phyloP scores from a whole-genome alignment of 2,113 vertebrate species.

The Perognathus longimembris region DNA sequence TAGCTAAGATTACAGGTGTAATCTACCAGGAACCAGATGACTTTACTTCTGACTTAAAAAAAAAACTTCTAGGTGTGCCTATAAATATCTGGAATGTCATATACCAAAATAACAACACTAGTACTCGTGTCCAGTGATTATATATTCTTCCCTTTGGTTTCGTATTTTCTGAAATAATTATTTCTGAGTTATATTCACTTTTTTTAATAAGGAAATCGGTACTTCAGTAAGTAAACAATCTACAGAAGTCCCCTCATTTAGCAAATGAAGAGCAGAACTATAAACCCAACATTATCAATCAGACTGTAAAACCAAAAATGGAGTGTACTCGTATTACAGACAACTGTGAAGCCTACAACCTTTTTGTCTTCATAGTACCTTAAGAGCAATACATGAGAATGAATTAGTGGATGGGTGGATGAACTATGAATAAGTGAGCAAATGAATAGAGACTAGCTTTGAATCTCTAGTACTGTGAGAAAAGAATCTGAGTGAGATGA shows the following conservation, averaged over 20 bases:
- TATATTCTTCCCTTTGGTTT: too few species aligned
- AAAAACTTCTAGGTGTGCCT: too few species aligned
- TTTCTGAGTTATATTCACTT: not conserved
- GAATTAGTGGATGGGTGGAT: not conserved
- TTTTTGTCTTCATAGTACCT: not conserved
- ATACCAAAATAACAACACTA: too few species aligned
- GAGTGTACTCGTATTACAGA: not conserved
- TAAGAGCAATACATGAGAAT: not conserved
- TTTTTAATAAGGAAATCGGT: slow-evolving; percentile 25
- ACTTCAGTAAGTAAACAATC: not conserved
- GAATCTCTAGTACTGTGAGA: not conserved
- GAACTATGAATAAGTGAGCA: not conserved
- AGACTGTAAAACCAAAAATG: not conserved
- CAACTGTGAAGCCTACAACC: not conserved
- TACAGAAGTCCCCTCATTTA: not conserved
- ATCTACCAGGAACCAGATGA: too few species aligned
- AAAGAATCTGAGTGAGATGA: not conserved
- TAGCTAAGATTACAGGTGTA: too few species aligned
- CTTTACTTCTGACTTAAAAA: too few species aligned
- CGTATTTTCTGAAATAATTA: too few species aligned
- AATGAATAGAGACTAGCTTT: not conserved
- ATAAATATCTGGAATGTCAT: too few species aligned
- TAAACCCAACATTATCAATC: not conserved
- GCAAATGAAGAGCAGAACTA: not conserved
- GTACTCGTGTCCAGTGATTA: too few species aligned